phyloP scores from a whole-genome alignment of 2,797 vertebrate species.

The Leptoclinus maculatus region DNA sequence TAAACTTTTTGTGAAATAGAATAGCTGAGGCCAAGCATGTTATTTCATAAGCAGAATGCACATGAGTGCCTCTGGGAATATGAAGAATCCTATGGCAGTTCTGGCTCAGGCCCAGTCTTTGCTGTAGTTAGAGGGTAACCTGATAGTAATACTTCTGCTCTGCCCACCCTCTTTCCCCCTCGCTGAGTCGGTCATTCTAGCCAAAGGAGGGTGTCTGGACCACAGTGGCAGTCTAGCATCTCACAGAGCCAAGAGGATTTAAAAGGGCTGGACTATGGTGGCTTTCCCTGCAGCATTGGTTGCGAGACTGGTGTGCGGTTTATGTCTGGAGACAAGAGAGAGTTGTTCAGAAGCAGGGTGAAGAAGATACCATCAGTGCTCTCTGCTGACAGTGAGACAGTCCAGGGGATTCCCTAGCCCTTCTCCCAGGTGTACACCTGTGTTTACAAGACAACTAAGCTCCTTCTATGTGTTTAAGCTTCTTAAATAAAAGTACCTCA shows the following conservation, averaged over 20 bases:
- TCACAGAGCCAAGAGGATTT: conserved; percentile 42
- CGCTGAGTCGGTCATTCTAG: conserved; percentile 47
- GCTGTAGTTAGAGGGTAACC: conserved; percentile 63
- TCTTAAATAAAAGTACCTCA: conserved; percentile 59
- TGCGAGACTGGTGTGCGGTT: conserved; percentile 38
- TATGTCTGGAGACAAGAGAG: conserved; percentile 45
- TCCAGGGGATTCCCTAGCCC: conserved; percentile 51
- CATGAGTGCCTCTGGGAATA: conserved; percentile 63
- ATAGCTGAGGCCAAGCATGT: conserved; percentile 61
- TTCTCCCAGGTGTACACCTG: conserved; percentile 51
- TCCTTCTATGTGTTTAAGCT: conserved; percentile 65
- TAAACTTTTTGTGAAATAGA: conserved; percentile 73
- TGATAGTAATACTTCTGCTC: conserved; percentile 56
- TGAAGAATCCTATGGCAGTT: conserved; percentile 49
- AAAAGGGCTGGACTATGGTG: conserved; percentile 28
- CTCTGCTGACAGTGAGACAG: conserved; percentile 47
- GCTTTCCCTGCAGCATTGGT: conserved; percentile 42
- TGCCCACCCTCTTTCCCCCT: conserved; percentile 31
- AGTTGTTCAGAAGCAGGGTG: not conserved
- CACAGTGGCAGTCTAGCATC: conserved; percentile 45
- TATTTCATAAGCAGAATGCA: conserved; percentile 75
- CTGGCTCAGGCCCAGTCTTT: conserved; percentile 59
- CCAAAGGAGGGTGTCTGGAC: conserved; percentile 43
- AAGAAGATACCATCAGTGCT: conserved; percentile 41
- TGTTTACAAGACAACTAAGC: conserved; percentile 63